These are phyloP conservation scores for Eurypyga helias DNA, from an alignment of 2,113 vertebrate genomes.

Conservation along the genomic window DNA sequence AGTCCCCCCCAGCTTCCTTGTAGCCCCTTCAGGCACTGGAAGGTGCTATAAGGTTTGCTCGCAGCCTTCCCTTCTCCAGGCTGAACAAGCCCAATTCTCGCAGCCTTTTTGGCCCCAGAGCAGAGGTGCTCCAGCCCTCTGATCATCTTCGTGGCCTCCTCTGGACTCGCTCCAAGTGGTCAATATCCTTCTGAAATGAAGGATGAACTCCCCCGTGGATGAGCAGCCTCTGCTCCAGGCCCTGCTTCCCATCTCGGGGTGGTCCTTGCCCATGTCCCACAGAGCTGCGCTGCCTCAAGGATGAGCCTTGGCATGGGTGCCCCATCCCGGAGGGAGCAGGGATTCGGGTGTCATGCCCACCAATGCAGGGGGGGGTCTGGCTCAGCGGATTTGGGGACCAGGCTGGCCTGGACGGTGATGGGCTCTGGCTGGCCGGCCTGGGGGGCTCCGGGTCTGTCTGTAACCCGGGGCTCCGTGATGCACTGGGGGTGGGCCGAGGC, in stretches of 20 bases:
- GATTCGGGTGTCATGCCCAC: neutral
- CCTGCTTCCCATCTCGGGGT: neutral
- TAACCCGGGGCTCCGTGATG: neutral
- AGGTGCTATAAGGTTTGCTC: too few species aligned
- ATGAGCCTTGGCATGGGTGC: too few species aligned
- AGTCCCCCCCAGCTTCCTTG: too few species aligned
- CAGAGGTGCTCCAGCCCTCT: too few species aligned
- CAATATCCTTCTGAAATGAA: too few species aligned
- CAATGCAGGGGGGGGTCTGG: neutral
- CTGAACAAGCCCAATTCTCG: too few species aligned
- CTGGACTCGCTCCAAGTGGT: too few species aligned
- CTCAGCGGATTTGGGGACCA: neutral
- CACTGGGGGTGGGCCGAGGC: neutral
- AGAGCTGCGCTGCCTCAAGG: neutral
- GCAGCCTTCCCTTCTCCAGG: too few species aligned
- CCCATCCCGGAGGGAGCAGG: neutral
- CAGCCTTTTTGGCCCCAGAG: too few species aligned
- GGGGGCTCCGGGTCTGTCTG: neutral
- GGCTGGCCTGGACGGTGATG: neutral
- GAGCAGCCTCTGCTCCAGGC: neutral
- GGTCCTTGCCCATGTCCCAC: fast-evolving
- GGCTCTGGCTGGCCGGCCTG: neutral
- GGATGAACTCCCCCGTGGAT: neutral
- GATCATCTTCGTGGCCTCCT: too few species aligned
- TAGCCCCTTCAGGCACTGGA: too few species aligned